Evolutionary conservation across 2,888 invertebrate species (phyloP).

Genomic region (Cheilosia variabilis): DNA sequence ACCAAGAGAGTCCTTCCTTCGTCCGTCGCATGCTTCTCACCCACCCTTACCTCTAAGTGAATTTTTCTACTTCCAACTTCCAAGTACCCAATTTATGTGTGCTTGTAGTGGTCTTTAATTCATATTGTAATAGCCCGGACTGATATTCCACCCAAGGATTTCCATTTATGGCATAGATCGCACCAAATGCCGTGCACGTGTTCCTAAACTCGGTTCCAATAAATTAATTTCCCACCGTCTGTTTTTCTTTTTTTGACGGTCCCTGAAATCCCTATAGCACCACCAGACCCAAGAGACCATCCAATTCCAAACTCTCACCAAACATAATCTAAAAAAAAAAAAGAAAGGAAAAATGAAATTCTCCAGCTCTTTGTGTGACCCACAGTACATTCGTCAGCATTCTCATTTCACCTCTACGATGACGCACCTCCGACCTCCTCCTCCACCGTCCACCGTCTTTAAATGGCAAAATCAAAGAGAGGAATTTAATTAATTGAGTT

Average conservation of each 20-base stretch:
- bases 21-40: no score
- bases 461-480: slow-evolving; percentile 16
- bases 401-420: not conserved
- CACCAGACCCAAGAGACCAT: not conserved
- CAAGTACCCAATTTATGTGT: no score
- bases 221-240: not conserved
- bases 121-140: no score
- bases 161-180: not conserved
- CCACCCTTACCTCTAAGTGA: no score
- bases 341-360: slow-evolving; percentile 5
- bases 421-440: not conserved
- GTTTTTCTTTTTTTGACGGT: not conserved
- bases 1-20: no score
- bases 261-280: not conserved
- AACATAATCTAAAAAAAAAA: slow-evolving; percentile 9
- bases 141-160: not conserved
- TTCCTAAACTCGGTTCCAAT: not conserved
- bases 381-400: slow-evolving; percentile 2
- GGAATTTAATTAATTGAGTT: slow-evolving; percentile 66
- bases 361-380: not conserved
- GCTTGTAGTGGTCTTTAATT: no score
- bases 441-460: not conserved
- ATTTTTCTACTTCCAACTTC: no score
- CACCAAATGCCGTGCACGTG: not conserved
- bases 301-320: slow-evolving; percentile 12